phyloP scores from a whole-genome alignment of 2,113 vertebrate genomes.

The Heterocephalus glaber region DNA sequence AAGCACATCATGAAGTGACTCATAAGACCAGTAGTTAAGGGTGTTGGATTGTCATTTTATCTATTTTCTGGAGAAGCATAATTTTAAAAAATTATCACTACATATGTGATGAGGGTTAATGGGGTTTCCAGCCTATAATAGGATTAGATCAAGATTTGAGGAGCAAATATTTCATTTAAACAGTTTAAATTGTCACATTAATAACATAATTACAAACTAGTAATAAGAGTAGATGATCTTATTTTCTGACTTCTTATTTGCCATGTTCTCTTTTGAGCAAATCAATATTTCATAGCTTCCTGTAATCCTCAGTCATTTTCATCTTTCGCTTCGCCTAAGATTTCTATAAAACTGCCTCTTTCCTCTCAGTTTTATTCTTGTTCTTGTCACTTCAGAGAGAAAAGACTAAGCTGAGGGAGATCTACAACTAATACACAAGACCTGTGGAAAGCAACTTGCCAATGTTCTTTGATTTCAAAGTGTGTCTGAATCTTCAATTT shows the following conservation, averaged over 20 bases:
- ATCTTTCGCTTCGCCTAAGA: neutral
- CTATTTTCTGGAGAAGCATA: neutral
- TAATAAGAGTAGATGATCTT: neutral
- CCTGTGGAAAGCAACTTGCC: neutral
- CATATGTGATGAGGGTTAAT: neutral
- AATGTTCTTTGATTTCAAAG: neutral
- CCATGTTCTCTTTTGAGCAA: neutral
- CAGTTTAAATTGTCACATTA: neutral
- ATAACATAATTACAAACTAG: neutral
- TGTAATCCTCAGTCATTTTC: neutral
- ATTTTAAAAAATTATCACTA: neutral
- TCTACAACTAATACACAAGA: neutral
- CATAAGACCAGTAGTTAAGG: neutral
- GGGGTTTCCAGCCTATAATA: neutral
- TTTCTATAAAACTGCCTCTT: neutral
- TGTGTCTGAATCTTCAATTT: neutral
- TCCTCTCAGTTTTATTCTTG: neutral
- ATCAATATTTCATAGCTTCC: slow-evolving; percentile 47
- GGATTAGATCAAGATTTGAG: neutral
- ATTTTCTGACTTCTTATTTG: neutral
- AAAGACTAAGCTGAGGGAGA: neutral
- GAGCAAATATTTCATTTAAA: slow-evolving; percentile 42
- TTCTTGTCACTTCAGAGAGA: neutral
- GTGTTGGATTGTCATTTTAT: neutral
- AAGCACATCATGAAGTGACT: neutral